These are phyloP conservation scores for Pollenia labialis DNA, from an alignment of 2,888 invertebrate genomes.

Conservation along the genomic window DNA sequence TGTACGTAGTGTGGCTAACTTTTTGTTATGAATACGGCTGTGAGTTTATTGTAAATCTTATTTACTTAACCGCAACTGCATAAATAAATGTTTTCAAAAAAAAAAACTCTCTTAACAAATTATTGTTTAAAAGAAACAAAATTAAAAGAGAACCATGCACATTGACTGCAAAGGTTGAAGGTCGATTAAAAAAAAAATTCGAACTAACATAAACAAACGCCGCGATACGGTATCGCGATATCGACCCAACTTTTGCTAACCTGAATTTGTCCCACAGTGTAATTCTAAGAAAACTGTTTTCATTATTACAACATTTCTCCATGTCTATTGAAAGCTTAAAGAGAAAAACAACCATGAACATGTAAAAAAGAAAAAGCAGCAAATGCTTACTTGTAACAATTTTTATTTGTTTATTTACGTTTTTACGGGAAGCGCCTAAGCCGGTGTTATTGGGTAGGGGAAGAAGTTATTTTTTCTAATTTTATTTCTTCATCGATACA, in stretches of 20 bases:
- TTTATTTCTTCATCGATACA: no score
- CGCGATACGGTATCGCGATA: no score
- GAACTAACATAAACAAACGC: no score
- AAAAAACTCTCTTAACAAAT: conserved; percentile 11
- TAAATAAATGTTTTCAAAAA: neutral
- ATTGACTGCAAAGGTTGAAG: no score
- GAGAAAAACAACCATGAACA: neutral
- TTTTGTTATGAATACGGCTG: no score
- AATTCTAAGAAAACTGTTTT: conserved; percentile 17
- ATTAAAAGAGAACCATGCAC: neutral
- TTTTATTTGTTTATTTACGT: neutral
- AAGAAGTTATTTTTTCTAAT: neutral
- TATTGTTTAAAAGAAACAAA: conserved; percentile 9
- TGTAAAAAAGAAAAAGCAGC: neutral
- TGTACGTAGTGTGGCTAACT: no score
- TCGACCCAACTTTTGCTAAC: no score
- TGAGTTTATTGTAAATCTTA: no score
- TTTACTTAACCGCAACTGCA: no score
- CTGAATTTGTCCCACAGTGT: no score
- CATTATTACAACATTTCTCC: conserved; percentile 10
- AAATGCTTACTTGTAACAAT: conserved; percentile 13
- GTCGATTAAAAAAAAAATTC: no score
- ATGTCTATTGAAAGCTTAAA: conserved; percentile 16
- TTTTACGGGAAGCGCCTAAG: neutral
- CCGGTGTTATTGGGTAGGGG: neutral